Conservation (phyloP, 2,888 invertebrate genomes). For the Lymantria dispar region DNA sequence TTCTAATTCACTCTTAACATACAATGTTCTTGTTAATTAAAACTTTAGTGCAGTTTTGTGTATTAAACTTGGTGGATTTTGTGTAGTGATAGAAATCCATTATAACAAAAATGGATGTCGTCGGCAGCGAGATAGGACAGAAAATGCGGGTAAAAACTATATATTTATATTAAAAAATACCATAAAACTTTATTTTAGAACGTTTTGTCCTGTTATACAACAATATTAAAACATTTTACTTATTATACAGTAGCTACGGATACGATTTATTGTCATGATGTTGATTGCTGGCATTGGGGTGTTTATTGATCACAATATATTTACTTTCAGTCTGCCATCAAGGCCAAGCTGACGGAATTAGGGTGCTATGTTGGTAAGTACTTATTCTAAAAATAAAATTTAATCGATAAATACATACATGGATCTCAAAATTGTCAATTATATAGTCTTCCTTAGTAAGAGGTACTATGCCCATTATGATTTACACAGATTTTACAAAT, state of each 20-base stretch:
- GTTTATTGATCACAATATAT: slow-evolving; percentile 8
- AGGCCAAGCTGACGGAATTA: slow-evolving; percentile 96
- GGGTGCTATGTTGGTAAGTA: slow-evolving; percentile 95
- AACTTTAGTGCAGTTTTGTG: too few species aligned
- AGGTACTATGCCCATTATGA: too few species aligned
- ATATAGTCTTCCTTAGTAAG: too few species aligned
- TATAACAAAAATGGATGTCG: slow-evolving; percentile 85
- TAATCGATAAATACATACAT: too few species aligned
- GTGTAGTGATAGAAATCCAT: slow-evolving; percentile 20
- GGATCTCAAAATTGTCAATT: too few species aligned
- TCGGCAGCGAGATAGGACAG: slow-evolving; percentile 93
- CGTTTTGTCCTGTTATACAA: too few species aligned
- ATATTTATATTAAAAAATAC: not conserved
- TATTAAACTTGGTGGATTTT: not conserved
- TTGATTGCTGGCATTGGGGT: not conserved
- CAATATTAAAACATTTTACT: too few species aligned
- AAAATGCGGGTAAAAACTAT: slow-evolving; percentile 89
- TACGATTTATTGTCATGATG: too few species aligned
- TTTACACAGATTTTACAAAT: too few species aligned
- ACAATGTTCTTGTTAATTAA: too few species aligned
- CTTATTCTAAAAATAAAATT: not conserved
- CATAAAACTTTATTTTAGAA: not conserved
- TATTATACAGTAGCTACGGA: too few species aligned
- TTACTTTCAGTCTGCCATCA: slow-evolving; percentile 92
- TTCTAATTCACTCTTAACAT: too few species aligned